These are phyloP conservation scores for Triops longicaudatus DNA, from an alignment of 1,140 invertebrate genomes.

Conservation along the genomic window DNA sequence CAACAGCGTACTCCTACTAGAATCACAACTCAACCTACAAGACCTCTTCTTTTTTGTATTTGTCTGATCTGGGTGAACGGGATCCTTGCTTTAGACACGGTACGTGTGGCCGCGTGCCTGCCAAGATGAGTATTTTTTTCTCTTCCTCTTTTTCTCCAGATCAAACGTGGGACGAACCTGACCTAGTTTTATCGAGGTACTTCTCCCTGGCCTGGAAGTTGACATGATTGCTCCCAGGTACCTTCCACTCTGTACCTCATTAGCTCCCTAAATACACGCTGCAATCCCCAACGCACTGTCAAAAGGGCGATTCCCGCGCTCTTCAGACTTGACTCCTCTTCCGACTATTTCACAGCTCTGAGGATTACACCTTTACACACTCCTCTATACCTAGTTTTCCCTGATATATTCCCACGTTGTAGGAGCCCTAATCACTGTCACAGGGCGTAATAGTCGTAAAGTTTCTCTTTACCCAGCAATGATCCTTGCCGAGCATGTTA, in stretches of 20 bases:
- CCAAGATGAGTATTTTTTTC: neutral
- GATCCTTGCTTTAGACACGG: neutral
- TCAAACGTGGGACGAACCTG: conserved; percentile 3
- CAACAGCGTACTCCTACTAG: neutral
- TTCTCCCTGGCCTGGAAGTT: conserved; percentile 10
- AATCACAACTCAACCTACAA: neutral
- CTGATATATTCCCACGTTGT: conserved; percentile 1
- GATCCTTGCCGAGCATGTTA: neutral
- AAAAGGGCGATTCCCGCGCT: conserved; percentile 3
- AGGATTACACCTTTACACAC: neutral
- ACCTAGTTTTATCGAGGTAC: neutral
- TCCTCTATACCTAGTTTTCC: neutral
- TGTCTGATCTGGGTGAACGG: neutral
- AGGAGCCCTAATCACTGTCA: neutral
- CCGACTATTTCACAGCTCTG: neutral
- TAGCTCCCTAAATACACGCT: neutral
- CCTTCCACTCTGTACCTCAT: neutral
- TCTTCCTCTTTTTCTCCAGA: neutral
- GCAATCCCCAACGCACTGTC: neutral
- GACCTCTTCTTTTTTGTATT: neutral
- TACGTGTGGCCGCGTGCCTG: neutral
- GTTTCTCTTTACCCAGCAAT: neutral
- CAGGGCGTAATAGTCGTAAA: neutral
- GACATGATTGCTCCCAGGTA: conserved; percentile 9
- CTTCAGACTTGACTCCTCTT: neutral